Conservation (phyloP, 2,797 vertebrate genomes). For the Loris lydekkerianus region DNA sequence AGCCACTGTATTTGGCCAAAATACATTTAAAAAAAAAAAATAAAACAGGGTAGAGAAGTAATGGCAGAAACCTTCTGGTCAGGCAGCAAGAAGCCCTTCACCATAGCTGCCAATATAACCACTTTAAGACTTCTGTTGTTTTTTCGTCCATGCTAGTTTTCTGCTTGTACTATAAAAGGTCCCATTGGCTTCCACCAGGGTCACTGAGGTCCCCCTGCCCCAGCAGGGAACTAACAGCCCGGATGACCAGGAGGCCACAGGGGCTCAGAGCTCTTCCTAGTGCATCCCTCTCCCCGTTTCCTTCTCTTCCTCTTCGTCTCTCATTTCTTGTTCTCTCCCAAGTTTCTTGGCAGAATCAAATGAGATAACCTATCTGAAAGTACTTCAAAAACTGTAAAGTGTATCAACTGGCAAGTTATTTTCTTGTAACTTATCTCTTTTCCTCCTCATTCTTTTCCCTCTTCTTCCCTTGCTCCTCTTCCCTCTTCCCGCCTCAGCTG, state of each 20-base stretch:
- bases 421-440: background rate
- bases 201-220: background rate
- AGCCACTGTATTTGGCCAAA: background rate
- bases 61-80: background rate
- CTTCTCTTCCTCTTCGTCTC: fast-evolving
- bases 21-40: background rate
- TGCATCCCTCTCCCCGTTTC: background rate
- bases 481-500: background rate
- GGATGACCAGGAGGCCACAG: background rate
- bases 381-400: background rate
- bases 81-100: background rate
- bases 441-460: background rate
- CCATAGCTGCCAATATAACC: background rate
- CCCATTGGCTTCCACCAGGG: background rate
- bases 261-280: background rate
- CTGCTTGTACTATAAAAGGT: background rate
- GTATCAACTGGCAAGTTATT: background rate
- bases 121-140: background rate
- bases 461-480: background rate
- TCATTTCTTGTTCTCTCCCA: background rate
- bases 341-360: background rate
- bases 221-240: background rate
- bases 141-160: background rate
- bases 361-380: background rate
- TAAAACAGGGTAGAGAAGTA: background rate